Base-by-base conservation (phyloP, 2,888 invertebrate species). In the Agrotis exclamationis region DNA sequence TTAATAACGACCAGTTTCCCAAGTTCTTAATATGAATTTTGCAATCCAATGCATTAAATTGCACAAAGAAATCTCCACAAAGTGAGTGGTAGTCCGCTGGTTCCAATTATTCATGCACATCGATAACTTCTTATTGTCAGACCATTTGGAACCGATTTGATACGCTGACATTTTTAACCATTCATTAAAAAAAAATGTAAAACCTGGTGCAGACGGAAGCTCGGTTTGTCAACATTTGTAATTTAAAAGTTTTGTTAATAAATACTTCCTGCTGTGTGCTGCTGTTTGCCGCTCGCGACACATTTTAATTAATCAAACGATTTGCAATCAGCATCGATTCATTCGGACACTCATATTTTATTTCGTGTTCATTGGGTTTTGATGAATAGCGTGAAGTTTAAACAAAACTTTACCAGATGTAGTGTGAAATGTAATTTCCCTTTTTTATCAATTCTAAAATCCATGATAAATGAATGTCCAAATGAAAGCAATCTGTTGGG, bases 281-380 rank as follows among this genome's bases (percentile, higher is more conserved):
- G 68, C 58, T 57, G 59, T 60, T 44, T 57, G 63, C 24, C 53
- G 63, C 13, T 62, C 62, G 63, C 57, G 66, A 74, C 63, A 60
- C 45, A 47, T 67, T 78, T 71, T 58, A 74, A 80, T 74, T 74
- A 75, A 66, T 79, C 63, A 80, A 75, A 79, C 69, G 48, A 79
- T 74, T 48, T 71, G 50, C 82, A 69, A 73, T 67, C 66, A 57
- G 22, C 62, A 57, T 64, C 48, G 51, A 74, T 67, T 73, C 66
- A 66, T 63, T 44, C n/a, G n/a, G 16, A 24, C 5, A 33, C 24
- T 64, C 51, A 60, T 57, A 51, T 51, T 76, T 68, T 57, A 68
- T 74, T 67, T 51, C 16, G 16, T 53, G 20, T 60, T 39, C 47
- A 79, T 73, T 47, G 16, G 4, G 63, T 51, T 51, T 48, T 69